phyloP scores from a whole-genome alignment of 2,113 vertebrate species.

The Ovis canadensis region DNA sequence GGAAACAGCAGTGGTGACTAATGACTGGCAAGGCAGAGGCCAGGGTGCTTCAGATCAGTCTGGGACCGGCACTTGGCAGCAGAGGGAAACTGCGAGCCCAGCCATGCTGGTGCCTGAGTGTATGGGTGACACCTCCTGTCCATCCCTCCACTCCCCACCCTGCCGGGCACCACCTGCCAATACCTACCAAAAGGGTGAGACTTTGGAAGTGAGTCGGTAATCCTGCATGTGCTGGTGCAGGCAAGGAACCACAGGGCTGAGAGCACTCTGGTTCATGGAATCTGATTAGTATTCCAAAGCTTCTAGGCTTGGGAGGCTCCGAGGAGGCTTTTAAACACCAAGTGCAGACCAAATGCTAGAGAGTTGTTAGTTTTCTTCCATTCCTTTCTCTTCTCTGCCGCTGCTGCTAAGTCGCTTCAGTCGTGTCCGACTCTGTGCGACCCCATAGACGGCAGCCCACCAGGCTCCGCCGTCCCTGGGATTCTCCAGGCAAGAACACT shows the following conservation, averaged over 20 bases:
- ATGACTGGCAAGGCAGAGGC: not conserved
- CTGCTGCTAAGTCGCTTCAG: too few species aligned
- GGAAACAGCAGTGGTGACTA: not conserved
- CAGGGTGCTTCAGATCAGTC: not conserved
- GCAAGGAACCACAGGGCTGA: not conserved
- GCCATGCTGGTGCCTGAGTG: not conserved
- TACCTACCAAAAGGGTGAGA: not conserved
- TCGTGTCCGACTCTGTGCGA: too few species aligned
- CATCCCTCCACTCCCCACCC: not conserved
- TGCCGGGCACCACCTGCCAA: fast-evolving
- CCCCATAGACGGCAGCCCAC: too few species aligned
- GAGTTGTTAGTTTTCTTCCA: not conserved
- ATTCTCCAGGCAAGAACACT: too few species aligned
- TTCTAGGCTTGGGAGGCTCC: not conserved
- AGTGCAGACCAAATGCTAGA: not conserved
- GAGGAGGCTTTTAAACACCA: not conserved
- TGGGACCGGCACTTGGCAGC: fast-evolving
- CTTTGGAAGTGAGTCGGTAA: not conserved
- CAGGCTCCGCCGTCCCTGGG: too few species aligned
- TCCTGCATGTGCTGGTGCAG: not conserved
- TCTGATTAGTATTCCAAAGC: not conserved
- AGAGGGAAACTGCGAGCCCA: not conserved
- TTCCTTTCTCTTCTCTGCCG: not conserved
- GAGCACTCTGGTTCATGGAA: not conserved
- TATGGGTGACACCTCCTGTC: not conserved